These are phyloP conservation scores for Indicator maculatus DNA, from an alignment of 2,113 vertebrate genomes.

Conservation along the genomic window DNA sequence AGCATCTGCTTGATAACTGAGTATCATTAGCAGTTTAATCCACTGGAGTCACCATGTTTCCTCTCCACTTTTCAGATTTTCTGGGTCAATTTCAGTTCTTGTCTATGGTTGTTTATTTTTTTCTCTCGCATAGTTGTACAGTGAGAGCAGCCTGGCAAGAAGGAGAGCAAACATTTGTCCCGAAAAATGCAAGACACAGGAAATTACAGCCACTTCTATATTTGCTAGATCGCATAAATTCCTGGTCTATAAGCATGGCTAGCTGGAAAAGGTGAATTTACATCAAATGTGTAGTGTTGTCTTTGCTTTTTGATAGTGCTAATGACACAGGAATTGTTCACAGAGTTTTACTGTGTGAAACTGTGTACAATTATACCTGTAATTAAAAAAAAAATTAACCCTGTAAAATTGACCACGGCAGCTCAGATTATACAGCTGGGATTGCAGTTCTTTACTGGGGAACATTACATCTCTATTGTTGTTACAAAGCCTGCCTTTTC, in stretches of 20 bases:
- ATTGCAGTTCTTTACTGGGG: background rate
- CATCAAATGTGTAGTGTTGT: conserved; percentile 4
- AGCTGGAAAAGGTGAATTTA: conserved; percentile 47
- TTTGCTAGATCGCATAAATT: conserved; percentile 43
- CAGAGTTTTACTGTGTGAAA: background rate
- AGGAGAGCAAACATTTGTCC: conserved; percentile 33
- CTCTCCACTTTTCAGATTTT: background rate
- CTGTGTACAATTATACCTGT: background rate
- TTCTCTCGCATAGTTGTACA: conserved; percentile 24
- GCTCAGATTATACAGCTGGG: background rate
- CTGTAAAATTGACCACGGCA: background rate
- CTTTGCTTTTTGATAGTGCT: conserved; percentile 15
- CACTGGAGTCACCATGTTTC: background rate
- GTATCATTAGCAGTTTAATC: background rate
- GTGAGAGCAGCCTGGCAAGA: conserved; percentile 46
- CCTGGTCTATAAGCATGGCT: conserved; percentile 36
- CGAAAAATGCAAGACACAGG: conserved; percentile 41
- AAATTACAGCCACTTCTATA: conserved; percentile 28
- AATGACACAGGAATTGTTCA: background rate
- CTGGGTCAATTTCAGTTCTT: conserved; percentile 22
- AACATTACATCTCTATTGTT: background rate
- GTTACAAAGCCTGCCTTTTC: background rate
- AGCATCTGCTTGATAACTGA: background rate
- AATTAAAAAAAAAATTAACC: background rate
- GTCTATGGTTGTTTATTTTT: conserved; percentile 47